Base-by-base conservation (phyloP, 2,888 invertebrate genomes). In the Polydrusus cervinus region DNA sequence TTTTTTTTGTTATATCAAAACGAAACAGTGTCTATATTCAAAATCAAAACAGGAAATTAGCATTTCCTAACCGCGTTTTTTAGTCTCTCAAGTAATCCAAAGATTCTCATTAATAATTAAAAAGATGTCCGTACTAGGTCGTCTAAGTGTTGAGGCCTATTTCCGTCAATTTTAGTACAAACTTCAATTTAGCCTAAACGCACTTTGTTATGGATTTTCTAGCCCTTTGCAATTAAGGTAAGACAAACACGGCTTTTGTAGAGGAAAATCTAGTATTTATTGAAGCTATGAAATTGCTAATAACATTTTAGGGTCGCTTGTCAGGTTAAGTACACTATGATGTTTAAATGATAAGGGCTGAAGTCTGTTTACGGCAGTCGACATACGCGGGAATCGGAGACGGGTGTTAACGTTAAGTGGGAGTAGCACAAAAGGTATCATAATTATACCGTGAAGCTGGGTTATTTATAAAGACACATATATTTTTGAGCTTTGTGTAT, bases 111-210 rank as follows among this genome's bases (percentile, higher is more conserved):
- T 53, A 14, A 66, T 40, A 66, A 53, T 66, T 66, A 66, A 66
- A 66, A 13, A 34, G 51, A 1, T 49, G 3, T 49, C 20, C n/a
- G 8, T 16, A 51, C 16, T 18, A 40, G 51, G 66, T 66, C 53
- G 38, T 66, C 40, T 66, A 34, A 51, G 30, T 65, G 30, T 34
- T 30, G n/a, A 7, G 51, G 66, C 51, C 66, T 66, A 66, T 66
- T 51, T 51, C 49, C 25, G 66, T 66, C 66, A 66, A 51, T 40
- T 66, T 57, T 40, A 53, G 66, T 66, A 66, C 66, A 66, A 66
- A 66, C 53, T 51, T 49, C 16, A 66, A 51, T 66, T 66, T 38
- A 66, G 49, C 51, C 0, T 30, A 43, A 45, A 62, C 20, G 38
- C 20, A 61, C 47, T 43, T 43, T 43, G n/a, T 43, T 43, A 43